Base-by-base conservation (phyloP, 2,113 vertebrate species). In the Acanthochromis polyacanthus region DNA sequence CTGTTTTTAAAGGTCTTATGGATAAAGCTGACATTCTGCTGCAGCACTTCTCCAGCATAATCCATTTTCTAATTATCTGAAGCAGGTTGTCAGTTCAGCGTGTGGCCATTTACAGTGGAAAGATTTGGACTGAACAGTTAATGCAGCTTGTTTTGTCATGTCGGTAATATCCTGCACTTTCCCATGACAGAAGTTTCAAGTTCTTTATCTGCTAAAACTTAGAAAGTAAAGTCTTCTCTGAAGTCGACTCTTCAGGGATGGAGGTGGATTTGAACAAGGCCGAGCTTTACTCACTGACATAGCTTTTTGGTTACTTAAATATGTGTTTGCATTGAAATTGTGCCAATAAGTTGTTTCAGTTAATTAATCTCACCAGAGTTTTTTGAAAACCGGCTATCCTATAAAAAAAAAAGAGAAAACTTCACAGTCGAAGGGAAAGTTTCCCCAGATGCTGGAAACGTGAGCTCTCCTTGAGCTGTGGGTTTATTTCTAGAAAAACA, bases 341-440 rank as follows among this genome's bases (percentile, higher is more conserved):
- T 60, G 68, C 62, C 63, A 63, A 58, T 28, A 70, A 38, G 53
- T 77, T 78, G 63, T 63, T 59, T 60, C 48, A 3, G 70, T 80
- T 81, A 82, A 70, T 88, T 82, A 79, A 79, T 82, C 71, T 57
- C 22, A 61, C 40, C 2, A 46, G 48, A 78, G 51, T 22, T 16
- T 59, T 28, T 65, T 36, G 56, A 65, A 65, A 66, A 36, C 1
- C 32, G 48, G 66, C 38, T 65, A 60, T 69, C 19, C 53, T 17
- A 20, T 48, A 55, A 30, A 16, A 32, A 28, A 20, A n/a, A n/a
- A n/a, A n/a, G n/a, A n/a, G n/a, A n/a, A n/a, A 19, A 15, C 28
- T 28, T 15, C 2, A 11, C 19, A 2, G 19, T 43, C 55, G 45
- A 64, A 32, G 15, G 30, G 5, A 17, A 32, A 68, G 28, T 43